Conservation (phyloP, 2,888 invertebrate genomes). For the Hypolimnas misippus region DNA sequence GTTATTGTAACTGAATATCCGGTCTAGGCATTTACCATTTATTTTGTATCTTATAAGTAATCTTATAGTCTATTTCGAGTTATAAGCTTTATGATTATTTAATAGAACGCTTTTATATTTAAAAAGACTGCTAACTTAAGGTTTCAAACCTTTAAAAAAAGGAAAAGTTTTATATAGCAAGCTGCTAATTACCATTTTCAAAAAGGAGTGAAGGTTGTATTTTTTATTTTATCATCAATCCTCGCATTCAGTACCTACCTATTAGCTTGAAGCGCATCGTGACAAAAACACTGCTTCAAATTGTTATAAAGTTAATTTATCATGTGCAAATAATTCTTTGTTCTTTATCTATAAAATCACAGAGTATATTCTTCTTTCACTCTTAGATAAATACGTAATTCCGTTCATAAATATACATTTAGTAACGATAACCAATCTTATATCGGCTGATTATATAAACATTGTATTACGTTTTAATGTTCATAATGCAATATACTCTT, state of each 20-base stretch:
- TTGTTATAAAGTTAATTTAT: too few relatives aligned
- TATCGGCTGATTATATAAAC: slow-evolving; percentile 36
- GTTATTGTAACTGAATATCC: slow-evolving; percentile 39
- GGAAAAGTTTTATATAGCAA: too few relatives aligned
- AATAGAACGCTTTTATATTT: background rate
- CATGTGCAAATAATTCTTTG: background rate
- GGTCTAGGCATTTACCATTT: slow-evolving; percentile 28
- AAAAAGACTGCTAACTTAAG: background rate
- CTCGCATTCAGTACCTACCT: too few relatives aligned
- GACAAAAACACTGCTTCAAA: too few relatives aligned
- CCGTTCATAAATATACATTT: slow-evolving; percentile 17
- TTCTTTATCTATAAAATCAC: background rate
- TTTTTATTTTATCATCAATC: too few relatives aligned
- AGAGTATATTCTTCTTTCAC: too few relatives aligned
- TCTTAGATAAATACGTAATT: too few relatives aligned
- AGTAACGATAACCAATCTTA: slow-evolving; percentile 26
- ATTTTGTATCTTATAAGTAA: slow-evolving; percentile 26
- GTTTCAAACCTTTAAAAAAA: too few relatives aligned
- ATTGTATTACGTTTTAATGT: slow-evolving; percentile 45
- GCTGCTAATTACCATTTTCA: too few relatives aligned
- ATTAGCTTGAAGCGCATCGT: too few relatives aligned
- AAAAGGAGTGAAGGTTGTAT: too few relatives aligned
- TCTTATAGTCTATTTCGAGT: background rate
- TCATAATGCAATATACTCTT: slow-evolving; percentile 38
- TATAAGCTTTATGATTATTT: background rate